phyloP scores from a whole-genome alignment of 2,888 invertebrate species.

The Drosophila flavopinicola region DNA sequence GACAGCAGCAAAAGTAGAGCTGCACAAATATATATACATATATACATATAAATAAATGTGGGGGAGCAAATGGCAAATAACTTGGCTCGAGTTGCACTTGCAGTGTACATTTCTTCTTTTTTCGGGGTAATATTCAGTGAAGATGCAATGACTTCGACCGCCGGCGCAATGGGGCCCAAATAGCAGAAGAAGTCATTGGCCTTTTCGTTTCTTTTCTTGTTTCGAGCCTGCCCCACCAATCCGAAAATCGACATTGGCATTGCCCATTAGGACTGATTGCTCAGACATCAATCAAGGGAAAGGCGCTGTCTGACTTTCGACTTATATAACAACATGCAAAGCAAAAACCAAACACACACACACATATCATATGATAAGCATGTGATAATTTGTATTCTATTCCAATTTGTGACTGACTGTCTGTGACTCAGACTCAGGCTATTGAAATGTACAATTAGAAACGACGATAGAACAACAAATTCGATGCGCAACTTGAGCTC shows the following conservation, averaged over 20 bases:
- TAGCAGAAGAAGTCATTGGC: slow-evolving; percentile 68
- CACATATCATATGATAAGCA: slow-evolving; percentile 70
- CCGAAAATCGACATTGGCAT: slow-evolving; percentile 42
- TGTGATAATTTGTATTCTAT: slow-evolving; percentile 61
- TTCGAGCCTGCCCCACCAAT: slow-evolving; percentile 24
- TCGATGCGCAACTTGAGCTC: slow-evolving; percentile 30
- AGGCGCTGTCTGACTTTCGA: slow-evolving; percentile 1
- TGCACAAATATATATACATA: slow-evolving; percentile 10
- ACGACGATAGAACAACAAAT: slow-evolving; percentile 39
- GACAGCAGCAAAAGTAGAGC: slow-evolving; percentile 39
- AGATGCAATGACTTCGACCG: slow-evolving; percentile 38
- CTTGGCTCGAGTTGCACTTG: slow-evolving; percentile 48
- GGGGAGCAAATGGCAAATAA: slow-evolving; percentile 55
- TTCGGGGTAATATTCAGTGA: slow-evolving; percentile 22
- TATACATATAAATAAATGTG: slow-evolving; percentile 8
- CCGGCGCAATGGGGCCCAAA: not conserved
- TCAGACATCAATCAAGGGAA: slow-evolving; percentile 51
- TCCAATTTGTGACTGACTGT: slow-evolving; percentile 24
- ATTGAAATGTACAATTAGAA: slow-evolving; percentile 68
- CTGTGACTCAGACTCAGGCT: slow-evolving; percentile 56
- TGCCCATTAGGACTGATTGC: slow-evolving; percentile 64
- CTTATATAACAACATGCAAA: slow-evolving; percentile 53
- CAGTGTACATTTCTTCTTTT: slow-evolving; percentile 6
- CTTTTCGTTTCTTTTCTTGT: slow-evolving; percentile 34
- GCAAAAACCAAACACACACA: slow-evolving; percentile 13